phyloP scores from a whole-genome alignment of 1,140 invertebrate species.

The Papilio dardanus region DNA sequence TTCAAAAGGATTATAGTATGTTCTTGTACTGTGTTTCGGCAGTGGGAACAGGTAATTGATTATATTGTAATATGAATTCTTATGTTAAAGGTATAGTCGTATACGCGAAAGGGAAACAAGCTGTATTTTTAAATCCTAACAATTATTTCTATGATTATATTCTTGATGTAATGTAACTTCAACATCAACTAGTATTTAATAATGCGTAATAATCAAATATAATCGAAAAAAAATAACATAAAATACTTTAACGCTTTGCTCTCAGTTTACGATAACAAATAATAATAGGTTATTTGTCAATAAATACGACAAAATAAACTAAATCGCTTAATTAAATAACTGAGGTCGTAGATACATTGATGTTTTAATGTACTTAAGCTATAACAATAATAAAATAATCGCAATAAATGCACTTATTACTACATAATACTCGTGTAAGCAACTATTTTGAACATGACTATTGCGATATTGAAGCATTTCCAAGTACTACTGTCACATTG shows the following conservation, averaged over 20 bases:
- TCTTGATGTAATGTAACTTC: background rate
- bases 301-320: too few relatives aligned
- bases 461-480: background rate
- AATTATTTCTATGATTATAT: background rate
- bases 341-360: slow-evolving; percentile 2
- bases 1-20: background rate
- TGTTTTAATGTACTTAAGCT: slow-evolving; percentile 11
- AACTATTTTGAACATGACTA: background rate
- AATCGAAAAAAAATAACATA: too few relatives aligned
- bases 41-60: background rate
- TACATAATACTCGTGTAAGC: background rate
- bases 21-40: background rate
- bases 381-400: background rate
- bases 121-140: background rate
- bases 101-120: background rate
- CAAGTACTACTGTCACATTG: background rate
- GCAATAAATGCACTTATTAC: background rate
- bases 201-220: too few relatives aligned
- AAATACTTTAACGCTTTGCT: too few relatives aligned
- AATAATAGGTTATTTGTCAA: too few relatives aligned
- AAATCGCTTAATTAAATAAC: background rate
- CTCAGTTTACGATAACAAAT: too few relatives aligned
- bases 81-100: background rate
- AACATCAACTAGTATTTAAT: background rate
- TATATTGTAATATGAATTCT: background rate